Base-by-base conservation (phyloP, 2,797 vertebrate genomes). In the Orientallactaga sibirica region DNA sequence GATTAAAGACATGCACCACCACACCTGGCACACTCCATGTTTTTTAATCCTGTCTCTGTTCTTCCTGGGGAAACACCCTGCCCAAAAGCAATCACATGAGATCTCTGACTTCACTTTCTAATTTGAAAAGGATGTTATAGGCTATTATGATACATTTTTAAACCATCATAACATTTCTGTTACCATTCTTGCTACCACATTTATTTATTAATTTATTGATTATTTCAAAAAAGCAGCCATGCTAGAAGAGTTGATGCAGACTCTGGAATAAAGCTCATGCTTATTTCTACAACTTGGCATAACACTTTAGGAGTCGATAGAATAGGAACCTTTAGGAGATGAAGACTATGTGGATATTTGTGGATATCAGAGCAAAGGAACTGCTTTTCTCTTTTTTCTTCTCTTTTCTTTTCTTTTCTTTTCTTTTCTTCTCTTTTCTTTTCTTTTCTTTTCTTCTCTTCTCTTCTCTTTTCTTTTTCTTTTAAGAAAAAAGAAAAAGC, bases 321-420 rank as follows among this genome's bases (percentile, higher is more conserved):
- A 90, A 81, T 29, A 66, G 79, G 91, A 76, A 52, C 55, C 27
- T 48, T 71, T 58, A 58, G 66, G 88, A 86, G 22, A 52, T 22
- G 29, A 86, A 88, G 62, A 74, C 29, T 81, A 25, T 71, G 12
- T 87, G 18, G 80, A 20, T 91, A 7, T 81, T 81, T 92, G 88
- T 88, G 33, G 43, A 83, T 80, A 37, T 71, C 29, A 81, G 71
- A 95, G 86, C 78, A 92, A 87, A 75, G 79, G 80, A 95, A 20
- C 68, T 78, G 55, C 18, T 86, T 27, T 90, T 85, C 20, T 25
- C 12, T 20, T 20, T 29, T 48, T 48, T 48, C 10, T 10, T 48
- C 48, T 48, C 48, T 48, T 58, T 14, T 58, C 15, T 11, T 58
- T 58, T 58, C n/a, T n/a, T n/a, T n/a, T n/a, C n/a, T n/a, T n/a